Conservation (phyloP, 2,113 vertebrate genomes). For the Steatornis caripensis region DNA sequence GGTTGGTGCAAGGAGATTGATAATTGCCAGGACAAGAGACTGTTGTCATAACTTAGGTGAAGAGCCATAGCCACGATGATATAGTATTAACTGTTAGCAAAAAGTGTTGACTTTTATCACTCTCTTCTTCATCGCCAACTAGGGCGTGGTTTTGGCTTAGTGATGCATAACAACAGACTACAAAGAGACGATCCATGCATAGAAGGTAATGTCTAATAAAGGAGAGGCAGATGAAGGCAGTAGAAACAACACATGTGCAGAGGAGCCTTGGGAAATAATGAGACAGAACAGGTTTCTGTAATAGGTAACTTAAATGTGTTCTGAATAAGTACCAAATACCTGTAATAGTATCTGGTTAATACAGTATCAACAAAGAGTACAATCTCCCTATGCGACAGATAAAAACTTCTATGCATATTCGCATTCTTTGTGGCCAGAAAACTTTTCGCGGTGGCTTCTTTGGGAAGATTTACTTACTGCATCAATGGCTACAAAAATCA, state of each 20-base stretch:
- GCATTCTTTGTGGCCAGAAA: not conserved
- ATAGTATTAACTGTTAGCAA: not conserved
- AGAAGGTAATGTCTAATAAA: not conserved
- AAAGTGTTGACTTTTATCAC: not conserved
- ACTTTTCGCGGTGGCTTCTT: not conserved
- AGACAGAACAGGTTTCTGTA: not conserved
- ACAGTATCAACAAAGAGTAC: not conserved
- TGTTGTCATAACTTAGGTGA: not conserved
- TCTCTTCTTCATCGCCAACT: fast-evolving
- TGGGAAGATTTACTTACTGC: not conserved
- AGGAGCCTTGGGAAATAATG: not conserved
- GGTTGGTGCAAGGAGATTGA: not conserved
- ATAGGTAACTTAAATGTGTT: not conserved
- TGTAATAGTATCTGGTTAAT: not conserved
- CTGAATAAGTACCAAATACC: not conserved
- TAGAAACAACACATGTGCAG: not conserved
- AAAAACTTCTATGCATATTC: not conserved
- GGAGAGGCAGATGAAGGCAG: not conserved
- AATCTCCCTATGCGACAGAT: not conserved
- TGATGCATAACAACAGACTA: not conserved
- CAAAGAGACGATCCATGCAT: not conserved
- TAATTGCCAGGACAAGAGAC: not conserved
- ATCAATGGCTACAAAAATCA: not conserved
- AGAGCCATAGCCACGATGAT: not conserved
- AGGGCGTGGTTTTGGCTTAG: not conserved